A percentile compares a stretch with the other conserved stretches of the same genome.
Conservation (phyloP, 2,113 vertebrate species). For the Tyrannus savana region DNA sequence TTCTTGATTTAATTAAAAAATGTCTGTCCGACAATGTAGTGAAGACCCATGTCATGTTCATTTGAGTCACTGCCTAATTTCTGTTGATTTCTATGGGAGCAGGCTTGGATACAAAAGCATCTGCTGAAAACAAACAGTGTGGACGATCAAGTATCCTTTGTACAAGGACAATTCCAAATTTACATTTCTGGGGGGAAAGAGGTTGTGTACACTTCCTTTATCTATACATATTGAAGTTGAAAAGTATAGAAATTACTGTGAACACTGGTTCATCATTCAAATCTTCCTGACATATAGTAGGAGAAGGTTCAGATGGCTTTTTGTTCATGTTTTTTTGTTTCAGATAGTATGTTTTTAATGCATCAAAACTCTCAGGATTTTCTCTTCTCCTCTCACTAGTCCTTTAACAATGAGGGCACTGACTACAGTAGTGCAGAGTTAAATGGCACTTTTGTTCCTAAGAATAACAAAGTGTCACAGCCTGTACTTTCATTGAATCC, state of each 20-base stretch:
- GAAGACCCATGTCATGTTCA: not conserved
- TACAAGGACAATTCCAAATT: not conserved
- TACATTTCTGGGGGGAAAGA: slow-evolving; percentile 15
- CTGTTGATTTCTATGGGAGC: slow-evolving; percentile 4
- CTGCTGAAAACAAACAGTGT: not conserved
- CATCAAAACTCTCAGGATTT: not conserved
- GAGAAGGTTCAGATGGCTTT: not conserved
- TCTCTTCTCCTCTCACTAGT: not conserved
- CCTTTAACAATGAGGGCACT: not conserved
- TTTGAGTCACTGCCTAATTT: not conserved
- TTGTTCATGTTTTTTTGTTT: not conserved
- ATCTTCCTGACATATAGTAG: not conserved
- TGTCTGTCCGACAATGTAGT: not conserved
- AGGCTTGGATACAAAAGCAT: not conserved
- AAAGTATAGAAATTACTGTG: not conserved
- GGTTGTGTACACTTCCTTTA: not conserved
- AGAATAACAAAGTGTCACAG: not conserved
- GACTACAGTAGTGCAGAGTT: not conserved
- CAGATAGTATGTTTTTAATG: not conserved
- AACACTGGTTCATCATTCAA: not conserved
- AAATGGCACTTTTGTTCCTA: not conserved
- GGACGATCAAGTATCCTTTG: not conserved
- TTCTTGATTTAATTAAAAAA: slow-evolving; percentile 40
- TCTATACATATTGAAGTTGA: not conserved
- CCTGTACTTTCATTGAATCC: not conserved